A percentile compares a stretch with the other conserved stretches of the same genome.
Conservation (phyloP, 2,113 vertebrate species). For the Rhadina sibilatrix region DNA sequence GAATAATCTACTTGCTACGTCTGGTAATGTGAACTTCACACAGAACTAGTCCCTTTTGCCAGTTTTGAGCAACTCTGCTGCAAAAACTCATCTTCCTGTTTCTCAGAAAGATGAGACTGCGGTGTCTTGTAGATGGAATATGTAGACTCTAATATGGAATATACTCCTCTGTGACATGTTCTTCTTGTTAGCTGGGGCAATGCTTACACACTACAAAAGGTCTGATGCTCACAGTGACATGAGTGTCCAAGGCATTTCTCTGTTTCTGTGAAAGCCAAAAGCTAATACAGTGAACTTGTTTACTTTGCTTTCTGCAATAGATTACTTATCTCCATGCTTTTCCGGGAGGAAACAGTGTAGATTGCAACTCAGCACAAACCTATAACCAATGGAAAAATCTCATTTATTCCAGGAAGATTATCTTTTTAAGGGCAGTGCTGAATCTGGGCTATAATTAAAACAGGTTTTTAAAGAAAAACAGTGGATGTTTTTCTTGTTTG, state of each 20-base stretch:
- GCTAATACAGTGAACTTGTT: neutral
- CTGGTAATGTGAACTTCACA: neutral
- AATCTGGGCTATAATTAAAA: constrained; percentile 3
- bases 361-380: constrained; percentile 21
- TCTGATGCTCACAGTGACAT: neutral
- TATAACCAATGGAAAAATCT: neutral
- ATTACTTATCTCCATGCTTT: neutral
- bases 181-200: neutral
- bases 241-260: neutral
- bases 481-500: neutral
- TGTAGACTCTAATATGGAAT: neutral
- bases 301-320: constrained; percentile 6
- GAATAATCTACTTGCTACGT: neutral
- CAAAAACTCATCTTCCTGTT: neutral
- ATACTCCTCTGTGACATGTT: neutral
- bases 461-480: neutral
- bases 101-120: neutral
- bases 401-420: neutral
- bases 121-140: neutral
- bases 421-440: neutral
- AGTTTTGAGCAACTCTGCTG: neutral
- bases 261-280: neutral
- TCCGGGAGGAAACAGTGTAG: neutral
- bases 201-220: neutral
- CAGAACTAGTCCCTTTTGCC: neutral